Percentiles rank a stretch among this genome's conserved stretches.
phyloP scores from a whole-genome alignment of 2,797 vertebrate species.

The Scyliorhinus canicula region DNA sequence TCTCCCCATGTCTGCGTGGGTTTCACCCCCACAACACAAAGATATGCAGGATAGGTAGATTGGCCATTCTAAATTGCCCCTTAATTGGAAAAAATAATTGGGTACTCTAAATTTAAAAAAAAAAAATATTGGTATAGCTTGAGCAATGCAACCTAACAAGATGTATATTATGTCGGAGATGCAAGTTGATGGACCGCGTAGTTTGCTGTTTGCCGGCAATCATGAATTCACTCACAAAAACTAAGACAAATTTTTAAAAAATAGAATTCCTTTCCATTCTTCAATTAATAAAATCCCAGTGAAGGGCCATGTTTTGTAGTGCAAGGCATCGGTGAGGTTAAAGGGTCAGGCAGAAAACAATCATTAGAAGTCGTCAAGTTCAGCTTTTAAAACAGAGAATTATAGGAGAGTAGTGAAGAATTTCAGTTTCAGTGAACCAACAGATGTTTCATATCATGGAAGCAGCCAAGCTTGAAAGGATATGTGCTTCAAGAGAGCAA shows the following conservation, averaged over 20 bases:
- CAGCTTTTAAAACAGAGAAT: neutral
- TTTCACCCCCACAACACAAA: too few relatives aligned
- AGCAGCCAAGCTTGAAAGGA: neutral
- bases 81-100: too few relatives aligned
- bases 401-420: neutral
- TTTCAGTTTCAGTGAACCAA: neutral
- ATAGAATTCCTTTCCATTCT: neutral
- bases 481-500: neutral
- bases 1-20: too few relatives aligned
- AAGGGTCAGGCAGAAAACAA: neutral
- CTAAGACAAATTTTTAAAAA: neutral
- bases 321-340: neutral
- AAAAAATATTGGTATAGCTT: neutral
- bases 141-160: neutral
- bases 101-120: too few relatives aligned
- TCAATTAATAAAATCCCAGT: neutral
- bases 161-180: neutral
- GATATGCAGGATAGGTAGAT: too few relatives aligned
- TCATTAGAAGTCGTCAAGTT: neutral
- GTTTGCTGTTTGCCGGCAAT: neutral
- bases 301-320: neutral
- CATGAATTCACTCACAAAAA: constrained; percentile 14
- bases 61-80: too few relatives aligned
- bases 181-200: neutral
- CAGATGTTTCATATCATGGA: neutral